Evolutionary conservation across 92 coral and sea anemone species (phyloP), one percentile per base, ranked within the genome.

Genomic region (Zoanthus sociatus): DNA sequence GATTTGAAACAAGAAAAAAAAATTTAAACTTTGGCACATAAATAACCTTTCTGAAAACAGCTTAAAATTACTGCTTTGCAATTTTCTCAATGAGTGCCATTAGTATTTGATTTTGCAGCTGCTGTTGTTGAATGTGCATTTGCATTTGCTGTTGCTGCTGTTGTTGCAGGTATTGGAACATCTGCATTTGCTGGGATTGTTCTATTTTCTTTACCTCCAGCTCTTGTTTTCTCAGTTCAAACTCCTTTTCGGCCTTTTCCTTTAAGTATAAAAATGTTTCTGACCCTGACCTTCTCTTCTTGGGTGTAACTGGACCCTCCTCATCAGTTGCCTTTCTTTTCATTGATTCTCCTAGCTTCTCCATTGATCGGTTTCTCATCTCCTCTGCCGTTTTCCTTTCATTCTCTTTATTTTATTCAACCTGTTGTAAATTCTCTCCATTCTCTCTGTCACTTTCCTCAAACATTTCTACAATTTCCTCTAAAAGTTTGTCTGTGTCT

Each of bases 291-390:
- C 87, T 71, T 82, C 87, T 79, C 47, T 81, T 88, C 53, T 75
- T 86, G 15, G 87, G 90, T 33, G 82, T 79, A 51, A 30, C 75
- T 63, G 58, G 79, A 32, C 73, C 90, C 21, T 71, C 63, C 42
- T 73, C 88, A 48, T 48, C 9, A 5, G 53, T 87, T 82, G 71
- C 90, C 71, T 79, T 87, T 73, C 90, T 70, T 87, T 79, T 87
- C 86, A 46, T 46, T 26, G 90, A 78, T 78, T 87, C 90, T 14
- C 90, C 90, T 33, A 88, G 90, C 72, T 79, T 88, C 76, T 81
- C 87, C 89, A 77, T 86, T 48, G 90, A 88, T 13, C 67, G 72
- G 50, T 88, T 79, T 66, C 86, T 78, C 78, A 87, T 69, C 84
- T 87, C 85, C 79, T 87, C 78, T 87, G 78, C 90, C 71, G 77